Evolutionary conservation across 2,113 vertebrate genomes (phyloP), one percentile per base, ranked within the genome.

Genomic region (Seriola aureovittata): DNA sequence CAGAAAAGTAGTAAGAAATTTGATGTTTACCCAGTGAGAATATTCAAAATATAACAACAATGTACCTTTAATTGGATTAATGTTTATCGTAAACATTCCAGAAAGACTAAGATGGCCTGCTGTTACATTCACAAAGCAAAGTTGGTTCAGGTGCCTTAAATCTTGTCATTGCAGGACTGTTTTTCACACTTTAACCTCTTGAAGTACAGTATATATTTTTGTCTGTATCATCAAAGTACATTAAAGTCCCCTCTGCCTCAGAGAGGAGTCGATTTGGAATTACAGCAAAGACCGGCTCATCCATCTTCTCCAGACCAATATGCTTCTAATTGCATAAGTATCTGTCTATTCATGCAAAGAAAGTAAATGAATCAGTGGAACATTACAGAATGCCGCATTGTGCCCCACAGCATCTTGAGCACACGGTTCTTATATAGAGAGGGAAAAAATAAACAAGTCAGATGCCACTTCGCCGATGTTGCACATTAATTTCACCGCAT

Each of bases 401-500:
- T 85, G 65, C 75, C 84, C 82, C 48, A 44, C 63, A 84, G 82
- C 89, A 58, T 74, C 70, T 77, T 78, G n/a, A 59, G 52, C 48
- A 58, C 55, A 29, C 12, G 7, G 64, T 11, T 5, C 10, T 19
- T 32, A 68, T 25, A n/a, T 46, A 17, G 4, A 52, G 52, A 60
- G 40, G 17, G 21, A 19, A 32, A 66, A 57, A 73, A 67, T 23
- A 83, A 91, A 80, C 79, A 83, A 85, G 80, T 81, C 78, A 75
- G 73, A 86, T 82, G 73, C 38, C 81, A 69, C 69, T 50, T 75
- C 8, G 54, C 83, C 81, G 65, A 85, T 80, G 81, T 78, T 52
- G 8, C 75, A 71, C 91, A 89, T 90, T 89, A 91, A 94, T 94
- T 80, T 84, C 58, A 59, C 89, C 76, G 76, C 87, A 94, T 95